Base-by-base conservation (phyloP, 2,888 invertebrate genomes). In the Brachypalpus laphriformis region DNA sequence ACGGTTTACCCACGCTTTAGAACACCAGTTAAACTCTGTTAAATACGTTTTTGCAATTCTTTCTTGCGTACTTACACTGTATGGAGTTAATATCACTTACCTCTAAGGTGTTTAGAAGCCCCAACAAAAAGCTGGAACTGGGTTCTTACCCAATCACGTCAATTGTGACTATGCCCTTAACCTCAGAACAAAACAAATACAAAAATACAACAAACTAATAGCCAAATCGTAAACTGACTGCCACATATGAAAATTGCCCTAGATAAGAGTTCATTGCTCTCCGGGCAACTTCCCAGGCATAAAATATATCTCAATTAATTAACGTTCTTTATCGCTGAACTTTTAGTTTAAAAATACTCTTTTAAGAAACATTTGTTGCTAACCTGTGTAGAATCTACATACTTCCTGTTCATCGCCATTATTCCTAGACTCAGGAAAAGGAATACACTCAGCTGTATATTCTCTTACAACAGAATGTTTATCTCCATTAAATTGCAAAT, bases 401-500 rank as follows among this genome's bases (percentile, higher is more conserved):
- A 54, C 51, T 66, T 28, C 66, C 66, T 51, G 16, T 49, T 37
- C 65, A 25, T 2, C 3, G 25, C n/a, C 8, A 14, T 16, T 45
- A 61, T 28, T 28, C 11, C 14, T 11, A 18, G n/a, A 31, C 4
- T 34, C 16, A 14, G 8, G 20, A 34, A 34, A 54, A 28, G 20
- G 7, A 37, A 25, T n/a, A 11, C 8, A 9, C 20, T 57, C 40
- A 40, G 16, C 20, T 31, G 22, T 22, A 37, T 37, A 16, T 54
- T 68, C 40, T 68, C 42, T 77, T 61, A 59, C 63, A 72, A 65
- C 71, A 71, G 56, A 72, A 9, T 49, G 11, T 11, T 11, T 25
- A 72, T 51, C 37, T 47, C 31, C 16, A 72, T 71, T 54, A 56
- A 78, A 72, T 28, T 28, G 56, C 20, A 61, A 72, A 72, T 72